phyloP scores from a whole-genome alignment of 2,797 vertebrate genomes.

The Presbytis comata region DNA sequence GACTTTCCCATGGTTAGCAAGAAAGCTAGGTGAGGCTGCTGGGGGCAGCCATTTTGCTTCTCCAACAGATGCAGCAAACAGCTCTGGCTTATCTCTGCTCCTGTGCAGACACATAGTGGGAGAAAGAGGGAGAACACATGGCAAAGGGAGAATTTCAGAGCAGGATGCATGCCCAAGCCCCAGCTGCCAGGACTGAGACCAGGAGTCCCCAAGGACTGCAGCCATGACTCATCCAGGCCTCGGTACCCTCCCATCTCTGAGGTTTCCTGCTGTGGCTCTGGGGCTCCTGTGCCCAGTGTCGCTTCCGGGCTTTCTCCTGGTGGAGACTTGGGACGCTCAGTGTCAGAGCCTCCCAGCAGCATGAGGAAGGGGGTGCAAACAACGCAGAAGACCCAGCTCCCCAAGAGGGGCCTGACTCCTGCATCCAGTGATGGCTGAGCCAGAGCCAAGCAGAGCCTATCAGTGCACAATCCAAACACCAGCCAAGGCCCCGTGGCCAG shows the following conservation, averaged over 20 bases:
- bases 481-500: slow-evolving; percentile 77
- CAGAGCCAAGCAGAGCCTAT: slow-evolving; percentile 75
- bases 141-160: neutral
- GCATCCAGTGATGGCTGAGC: slow-evolving; percentile 52
- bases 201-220: rapidly evolving
- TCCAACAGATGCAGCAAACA: neutral
- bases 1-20: neutral
- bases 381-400: slow-evolving; percentile 49
- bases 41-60: neutral
- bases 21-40: neutral
- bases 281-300: neutral
- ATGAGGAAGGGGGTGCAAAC: neutral
- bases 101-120: neutral
- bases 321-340: neutral
- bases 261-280: neutral
- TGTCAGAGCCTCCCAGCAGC: neutral
- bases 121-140: neutral
- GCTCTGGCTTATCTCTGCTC: neutral
- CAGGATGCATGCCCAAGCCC: neutral
- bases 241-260: neutral
- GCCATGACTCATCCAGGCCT: neutral
- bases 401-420: slow-evolving; percentile 18
- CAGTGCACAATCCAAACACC: slow-evolving; percentile 79
- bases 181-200: neutral
- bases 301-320: neutral